Evolutionary conservation across 2,797 vertebrate genomes (phyloP), one percentile per base, ranked within the genome.

Genomic region (Cottoperca gobio): DNA sequence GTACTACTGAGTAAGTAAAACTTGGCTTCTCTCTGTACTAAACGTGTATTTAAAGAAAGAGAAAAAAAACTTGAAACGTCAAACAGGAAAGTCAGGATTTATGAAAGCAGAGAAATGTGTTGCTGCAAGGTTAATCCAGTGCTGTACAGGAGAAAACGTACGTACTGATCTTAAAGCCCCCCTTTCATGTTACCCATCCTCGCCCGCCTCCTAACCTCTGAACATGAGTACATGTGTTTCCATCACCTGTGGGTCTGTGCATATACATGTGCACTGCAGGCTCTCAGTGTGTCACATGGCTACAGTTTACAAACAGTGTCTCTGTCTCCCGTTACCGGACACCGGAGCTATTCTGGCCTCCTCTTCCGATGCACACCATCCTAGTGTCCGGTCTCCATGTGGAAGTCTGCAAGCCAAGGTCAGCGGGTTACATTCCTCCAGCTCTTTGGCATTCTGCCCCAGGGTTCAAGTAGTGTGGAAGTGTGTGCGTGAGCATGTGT

Each of bases 61-160:
- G 42, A 52, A 77, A 72, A 78, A 83, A 83, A 87, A 63, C 48
- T 60, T 85, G 76, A 85, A 91, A 86, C 8, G 89, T 87, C 86
- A 94, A 95, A 94, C 94, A 91, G 93, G 94, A 94, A 94, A 95
- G 90, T 93, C 93, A 89, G 89, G 94, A 92, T 93, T 93, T 88
- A 88, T 86, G 82, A 89, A 78, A 76, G 81, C 81, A 89, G 87
- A 92, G 91, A 93, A 94, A 93, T 91, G 85, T 81, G 89, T 90
- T 79, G 89, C 92, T 93, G 90, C 81, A 80, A 93, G 91, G 88
- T 93, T 92, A 88, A 88, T 84, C 86, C 84, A 80, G 85, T 84
- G 85, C 90, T 80, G 83, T 85, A 79, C 64, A 82, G 76, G 76
- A 87, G 58, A 66, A 87, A 83, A 85, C 28, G 28, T 72, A 78